phyloP scores from a whole-genome alignment of 2,888 invertebrate genomes.

The Mimas tiliae region DNA sequence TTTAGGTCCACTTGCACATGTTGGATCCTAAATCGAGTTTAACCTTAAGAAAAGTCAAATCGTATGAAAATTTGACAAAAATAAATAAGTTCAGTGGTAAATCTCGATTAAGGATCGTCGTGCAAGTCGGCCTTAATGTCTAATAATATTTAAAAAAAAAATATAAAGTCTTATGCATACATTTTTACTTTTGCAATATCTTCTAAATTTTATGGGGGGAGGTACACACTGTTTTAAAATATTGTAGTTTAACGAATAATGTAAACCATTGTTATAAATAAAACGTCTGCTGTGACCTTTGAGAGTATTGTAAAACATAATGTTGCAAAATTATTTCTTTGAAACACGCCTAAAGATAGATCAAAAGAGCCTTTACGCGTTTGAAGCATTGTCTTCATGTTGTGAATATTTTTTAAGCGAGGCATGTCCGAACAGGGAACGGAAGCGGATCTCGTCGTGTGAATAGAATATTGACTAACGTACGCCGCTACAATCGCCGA shows the following conservation, averaged over 20 bases:
- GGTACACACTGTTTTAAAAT: too few relatives aligned
- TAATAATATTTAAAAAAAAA: too few relatives aligned
- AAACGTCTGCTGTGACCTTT: constrained; percentile 19
- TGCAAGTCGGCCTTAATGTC: too few relatives aligned
- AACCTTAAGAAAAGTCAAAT: too few relatives aligned
- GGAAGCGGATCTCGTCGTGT: constrained; percentile 66
- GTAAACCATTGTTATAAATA: background rate
- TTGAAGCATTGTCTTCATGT: constrained; percentile 53
- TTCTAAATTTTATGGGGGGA: too few relatives aligned
- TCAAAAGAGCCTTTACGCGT: constrained; percentile 47
- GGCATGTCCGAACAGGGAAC: constrained; percentile 69
- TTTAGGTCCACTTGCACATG: too few relatives aligned
- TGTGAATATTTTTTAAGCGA: constrained; percentile 72
- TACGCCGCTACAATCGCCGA: constrained; percentile 12
- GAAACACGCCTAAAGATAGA: constrained; percentile 56
- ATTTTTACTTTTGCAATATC: too few relatives aligned
- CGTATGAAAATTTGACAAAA: too few relatives aligned
- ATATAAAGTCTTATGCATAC: too few relatives aligned
- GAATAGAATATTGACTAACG: constrained; percentile 64
- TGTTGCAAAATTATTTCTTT: constrained; percentile 43
- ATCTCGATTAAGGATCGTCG: too few relatives aligned
- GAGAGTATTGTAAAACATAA: constrained; percentile 34
- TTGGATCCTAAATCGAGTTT: too few relatives aligned
- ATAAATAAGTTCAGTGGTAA: too few relatives aligned
- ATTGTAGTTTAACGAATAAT: background rate